Percentiles rank a stretch among this genome's conserved stretches.
Conservation (phyloP, 2,797 vertebrate genomes). For the Tadarida brasiliensis region DNA sequence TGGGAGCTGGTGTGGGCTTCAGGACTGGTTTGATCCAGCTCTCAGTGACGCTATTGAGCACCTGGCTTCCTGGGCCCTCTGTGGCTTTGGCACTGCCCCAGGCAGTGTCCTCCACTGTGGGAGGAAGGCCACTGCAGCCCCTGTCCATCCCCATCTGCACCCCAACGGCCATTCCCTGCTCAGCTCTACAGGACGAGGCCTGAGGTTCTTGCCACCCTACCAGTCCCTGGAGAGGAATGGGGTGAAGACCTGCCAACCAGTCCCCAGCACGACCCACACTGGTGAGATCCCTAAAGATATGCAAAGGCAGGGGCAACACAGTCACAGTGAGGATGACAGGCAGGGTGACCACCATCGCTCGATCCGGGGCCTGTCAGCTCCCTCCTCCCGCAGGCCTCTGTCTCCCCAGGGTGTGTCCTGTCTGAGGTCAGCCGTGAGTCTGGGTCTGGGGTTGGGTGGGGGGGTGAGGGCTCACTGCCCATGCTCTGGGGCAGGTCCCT, state of each 20-base stretch:
- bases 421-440: too few relatives aligned
- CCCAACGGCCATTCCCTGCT: too few relatives aligned
- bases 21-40: not conserved
- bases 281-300: not conserved
- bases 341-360: not conserved
- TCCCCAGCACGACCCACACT: not conserved
- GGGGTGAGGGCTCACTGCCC: not conserved
- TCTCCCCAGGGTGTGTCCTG: not conserved
- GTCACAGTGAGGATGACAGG: not conserved
- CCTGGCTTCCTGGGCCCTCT: not conserved
- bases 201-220: not conserved
- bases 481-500: too few relatives aligned
- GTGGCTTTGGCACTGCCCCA: too few relatives aligned
- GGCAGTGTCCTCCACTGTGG: too few relatives aligned
- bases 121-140: too few relatives aligned
- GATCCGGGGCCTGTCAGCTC: not conserved
- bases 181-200: not conserved
- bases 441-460: not conserved
- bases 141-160: not conserved
- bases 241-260: not conserved
- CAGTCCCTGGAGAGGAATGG: not conserved
- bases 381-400: not conserved
- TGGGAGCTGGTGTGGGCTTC: not conserved
- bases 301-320: rapidly evolving
- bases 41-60: rapidly evolving